Evolutionary conservation across 2,797 vertebrate species (phyloP), one percentile per base, ranked within the genome.

Genomic region (Cirrhinus molitorella): DNA sequence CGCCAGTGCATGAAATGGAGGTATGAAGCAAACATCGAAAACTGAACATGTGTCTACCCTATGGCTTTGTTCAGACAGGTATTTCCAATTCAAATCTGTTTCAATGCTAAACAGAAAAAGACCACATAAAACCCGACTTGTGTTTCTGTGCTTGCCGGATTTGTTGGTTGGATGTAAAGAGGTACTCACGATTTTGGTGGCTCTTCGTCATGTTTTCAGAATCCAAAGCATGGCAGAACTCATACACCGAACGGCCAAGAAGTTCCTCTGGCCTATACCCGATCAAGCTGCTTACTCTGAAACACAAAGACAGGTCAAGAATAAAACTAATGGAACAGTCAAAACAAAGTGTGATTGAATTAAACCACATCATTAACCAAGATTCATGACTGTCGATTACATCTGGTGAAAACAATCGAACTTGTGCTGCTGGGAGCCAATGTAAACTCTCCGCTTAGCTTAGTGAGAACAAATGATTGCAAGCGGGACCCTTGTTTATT

Each of bases 191-290:
- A 91, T 97, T 97, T 85, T 97, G 92, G 67, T 99, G 98, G 86
- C 96, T 97, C 91, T 96, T 98, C 89, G 94, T 96, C 95, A 99
- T 93, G 83, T 85, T 94, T 82, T 94, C 94, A 0, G 94, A 95
- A 91, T 99, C 98, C 92, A 97, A 90, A 0, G 96, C 95, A 87
- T 99, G 97, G 91, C 97, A 99, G 90, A 98, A 95, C 37, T 98
- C 96, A 0, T 99, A 99, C 0, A 96, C 94, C 0, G 97, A 98
- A 53, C 96, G 96, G 1, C 97, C 97, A 47, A 97, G 92, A 75
- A 99, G 92, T 88, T 99, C 97, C 51, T 97, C 96, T 1, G 96
- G 94, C 76, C 94, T 94, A 90, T 97, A 99, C 40, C 98, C 97
- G 88, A 99, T 92, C 89, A 99, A 86, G 84, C 95, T 94, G 55